phyloP scores from a whole-genome alignment of 2,113 vertebrate genomes.

The Rynchops niger region DNA sequence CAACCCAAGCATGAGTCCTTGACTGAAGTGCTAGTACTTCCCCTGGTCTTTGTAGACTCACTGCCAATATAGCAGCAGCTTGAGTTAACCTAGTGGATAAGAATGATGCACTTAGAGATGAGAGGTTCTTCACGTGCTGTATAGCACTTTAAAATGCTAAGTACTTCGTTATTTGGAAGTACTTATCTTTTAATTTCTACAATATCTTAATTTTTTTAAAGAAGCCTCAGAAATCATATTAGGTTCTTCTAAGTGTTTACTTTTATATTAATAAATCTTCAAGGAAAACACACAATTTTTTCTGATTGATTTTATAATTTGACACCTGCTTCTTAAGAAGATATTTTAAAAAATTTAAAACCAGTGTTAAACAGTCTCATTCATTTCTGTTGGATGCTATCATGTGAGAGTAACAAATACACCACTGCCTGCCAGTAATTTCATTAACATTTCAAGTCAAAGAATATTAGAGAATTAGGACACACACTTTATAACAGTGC shows the following conservation, averaged over 20 bases:
- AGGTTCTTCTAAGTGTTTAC: not conserved
- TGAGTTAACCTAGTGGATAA: not conserved
- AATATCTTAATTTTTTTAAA: not conserved
- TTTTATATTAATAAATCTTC: constrained; percentile 41
- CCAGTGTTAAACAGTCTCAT: not conserved
- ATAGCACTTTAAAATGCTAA: constrained; percentile 29
- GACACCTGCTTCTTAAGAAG: constrained; percentile 1
- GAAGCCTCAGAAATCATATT: not conserved
- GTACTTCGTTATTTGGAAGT: not conserved
- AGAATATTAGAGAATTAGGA: not conserved
- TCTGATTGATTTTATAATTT: constrained; percentile 16
- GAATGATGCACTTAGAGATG: constrained; percentile 5
- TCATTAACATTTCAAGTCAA: not conserved
- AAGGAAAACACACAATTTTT: constrained; percentile 3
- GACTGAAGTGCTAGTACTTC: not conserved
- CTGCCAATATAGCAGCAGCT: not conserved
- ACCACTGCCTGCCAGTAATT: not conserved
- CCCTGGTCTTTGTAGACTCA: not conserved
- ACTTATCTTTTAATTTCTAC: constrained; percentile 6
- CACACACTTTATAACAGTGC: not conserved
- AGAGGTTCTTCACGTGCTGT: constrained; percentile 31
- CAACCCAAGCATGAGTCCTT: not conserved
- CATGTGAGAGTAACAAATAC: not conserved
- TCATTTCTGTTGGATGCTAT: not conserved
- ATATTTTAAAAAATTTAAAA: not conserved